These are phyloP conservation scores for Notodonta dromedarius DNA, from an alignment of 2,888 invertebrate genomes.

Conservation along the genomic window DNA sequence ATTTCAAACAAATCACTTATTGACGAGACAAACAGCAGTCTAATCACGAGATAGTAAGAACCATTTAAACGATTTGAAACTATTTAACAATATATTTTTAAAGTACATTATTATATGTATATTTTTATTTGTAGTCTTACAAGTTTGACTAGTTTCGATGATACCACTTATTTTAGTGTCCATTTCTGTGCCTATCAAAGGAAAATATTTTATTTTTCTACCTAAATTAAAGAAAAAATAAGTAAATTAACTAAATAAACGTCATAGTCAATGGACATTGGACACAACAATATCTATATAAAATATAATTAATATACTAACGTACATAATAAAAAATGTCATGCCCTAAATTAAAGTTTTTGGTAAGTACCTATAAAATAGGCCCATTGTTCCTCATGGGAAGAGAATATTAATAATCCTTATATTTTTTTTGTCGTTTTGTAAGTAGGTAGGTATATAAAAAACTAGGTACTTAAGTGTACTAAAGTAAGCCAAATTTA, in stretches of 20 bases:
- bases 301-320: not conserved
- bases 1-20: slow-evolving; percentile 28
- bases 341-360: slow-evolving; percentile 56
- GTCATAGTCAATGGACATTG: slow-evolving; percentile 27
- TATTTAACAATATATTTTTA: slow-evolving; percentile 44
- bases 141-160: slow-evolving; percentile 66
- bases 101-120: slow-evolving; percentile 20
- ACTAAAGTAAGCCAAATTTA: slow-evolving; percentile 11
- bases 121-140: slow-evolving; percentile 42
- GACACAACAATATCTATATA: slow-evolving; percentile 15
- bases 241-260: slow-evolving; percentile 8
- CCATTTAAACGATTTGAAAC: slow-evolving; percentile 40
- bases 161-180: slow-evolving; percentile 48
- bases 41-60: slow-evolving; percentile 38
- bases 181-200: slow-evolving; percentile 30
- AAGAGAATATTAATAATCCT: slow-evolving; percentile 46
- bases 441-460: not conserved
- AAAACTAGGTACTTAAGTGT: not conserved
- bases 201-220: slow-evolving; percentile 26
- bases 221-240: slow-evolving; percentile 25
- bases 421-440: slow-evolving; percentile 1
- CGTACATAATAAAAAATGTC: slow-evolving; percentile 38
- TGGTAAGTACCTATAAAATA: slow-evolving; percentile 63
- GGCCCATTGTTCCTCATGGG: slow-evolving; percentile 66
- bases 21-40: slow-evolving; percentile 37